Evolutionary conservation across 2,113 vertebrate species (phyloP), one percentile per base, ranked within the genome.

Genomic region (Orthonyx spaldingii): DNA sequence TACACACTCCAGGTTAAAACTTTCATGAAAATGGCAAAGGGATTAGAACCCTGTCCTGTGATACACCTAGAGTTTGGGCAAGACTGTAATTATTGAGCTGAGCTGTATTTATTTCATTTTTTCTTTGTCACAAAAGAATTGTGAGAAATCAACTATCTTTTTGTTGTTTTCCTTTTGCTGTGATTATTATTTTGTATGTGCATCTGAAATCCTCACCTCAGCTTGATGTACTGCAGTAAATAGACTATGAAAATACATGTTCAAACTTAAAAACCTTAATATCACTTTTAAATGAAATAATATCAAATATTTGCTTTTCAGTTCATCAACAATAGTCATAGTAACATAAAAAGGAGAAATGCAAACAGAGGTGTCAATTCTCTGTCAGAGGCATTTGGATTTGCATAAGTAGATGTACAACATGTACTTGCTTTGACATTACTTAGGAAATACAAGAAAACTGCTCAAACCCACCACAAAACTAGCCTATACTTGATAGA

Each of bases 21-120:
- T 92, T 81, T 63, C 16, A 92, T 52, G 72, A 90, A 96, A 94
- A 87, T 78, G 78, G 33, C 21, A 61, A 82, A 93, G 20, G 3
- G 35, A 55, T 90, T 77, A 92, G 91, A 89, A 72, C 47, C 85
- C 27, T 86, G 32, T 74, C 55, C 42, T 74, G n/a, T 84, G 23
- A 81, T 94, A 55, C 27, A 88, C 17, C n/a, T 89, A 41, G n/a
- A 89, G 37, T 46, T 68, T 77, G 33, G 66, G 28, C 37, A 92
- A 76, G 30, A 23, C n/a, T 84, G 15, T n/a, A n/a, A n/a, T n/a
- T n/a, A n/a, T n/a, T n/a, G n/a, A n/a, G n/a, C n/a, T 37, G 6
- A 10, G 6, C 33, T 89, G 10, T 35, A 33, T 30, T 41, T 56
- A n/a, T 89, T 72, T 85, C 8, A 68, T 46, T 70, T 93, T 82